Conservation (phyloP, 2,888 invertebrate species). For the Drosophila borealis region DNA sequence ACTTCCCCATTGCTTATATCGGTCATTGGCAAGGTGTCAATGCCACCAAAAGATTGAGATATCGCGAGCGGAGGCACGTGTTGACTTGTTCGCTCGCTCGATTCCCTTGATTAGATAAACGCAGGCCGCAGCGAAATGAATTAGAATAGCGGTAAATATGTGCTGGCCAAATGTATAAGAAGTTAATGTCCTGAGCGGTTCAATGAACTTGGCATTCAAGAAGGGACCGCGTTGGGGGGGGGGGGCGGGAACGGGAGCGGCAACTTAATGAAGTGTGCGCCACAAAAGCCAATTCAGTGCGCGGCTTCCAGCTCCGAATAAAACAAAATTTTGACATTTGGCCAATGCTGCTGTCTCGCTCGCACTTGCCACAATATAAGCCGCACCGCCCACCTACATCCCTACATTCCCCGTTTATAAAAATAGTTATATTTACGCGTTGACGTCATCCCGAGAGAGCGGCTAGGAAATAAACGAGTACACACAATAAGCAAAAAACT, state of each 20-base stretch:
- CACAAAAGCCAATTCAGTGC: conserved; percentile 23
- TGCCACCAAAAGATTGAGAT: conserved; percentile 18
- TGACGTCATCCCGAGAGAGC: conserved; percentile 60
- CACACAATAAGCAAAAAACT: conserved; percentile 32
- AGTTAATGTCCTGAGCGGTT: conserved; percentile 37
- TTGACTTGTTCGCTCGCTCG: conserved; percentile 1
- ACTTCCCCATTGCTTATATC: conserved; percentile 23
- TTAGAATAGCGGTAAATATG: conserved; percentile 15
- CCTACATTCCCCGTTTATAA: conserved; percentile 17
- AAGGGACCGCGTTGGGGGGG: neutral
- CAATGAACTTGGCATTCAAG: conserved; percentile 15
- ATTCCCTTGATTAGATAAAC: conserved; percentile 26
- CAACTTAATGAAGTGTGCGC: conserved; percentile 33
- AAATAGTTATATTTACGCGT: conserved; percentile 73
- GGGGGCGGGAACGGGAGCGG: neutral
- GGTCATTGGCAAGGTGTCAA: conserved; percentile 30
- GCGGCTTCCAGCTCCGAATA: conserved; percentile 8
- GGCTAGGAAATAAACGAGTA: conserved; percentile 51
- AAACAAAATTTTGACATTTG: conserved; percentile 29
- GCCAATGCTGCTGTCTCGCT: conserved; percentile 12
- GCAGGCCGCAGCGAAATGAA: conserved; percentile 5
- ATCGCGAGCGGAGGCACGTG: conserved; percentile 16
- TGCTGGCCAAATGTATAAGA: conserved; percentile 1
- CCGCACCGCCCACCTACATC: too few relatives aligned
- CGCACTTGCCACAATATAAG: conserved; percentile 25